These are phyloP conservation scores for Morelia viridis DNA, from an alignment of 2,797 vertebrate genomes.

Conservation along the genomic window DNA sequence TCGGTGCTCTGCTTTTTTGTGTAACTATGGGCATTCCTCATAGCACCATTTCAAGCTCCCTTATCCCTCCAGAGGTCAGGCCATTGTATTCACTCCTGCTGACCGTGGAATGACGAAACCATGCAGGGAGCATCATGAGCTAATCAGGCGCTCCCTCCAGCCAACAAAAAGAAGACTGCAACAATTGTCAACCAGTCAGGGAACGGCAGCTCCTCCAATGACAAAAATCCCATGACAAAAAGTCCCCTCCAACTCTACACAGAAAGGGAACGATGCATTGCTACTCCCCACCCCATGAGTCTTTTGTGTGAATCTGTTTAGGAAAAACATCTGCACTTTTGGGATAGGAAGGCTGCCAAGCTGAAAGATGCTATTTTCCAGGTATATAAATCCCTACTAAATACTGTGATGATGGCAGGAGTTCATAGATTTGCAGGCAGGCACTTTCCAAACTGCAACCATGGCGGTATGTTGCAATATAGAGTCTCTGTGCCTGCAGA, in stretches of 20 bases:
- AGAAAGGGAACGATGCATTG: background rate
- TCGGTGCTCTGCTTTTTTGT: background rate
- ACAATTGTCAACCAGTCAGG: background rate
- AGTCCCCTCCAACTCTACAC: background rate
- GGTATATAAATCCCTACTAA: background rate
- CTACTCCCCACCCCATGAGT: background rate
- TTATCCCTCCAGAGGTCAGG: no score
- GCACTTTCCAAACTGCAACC: background rate
- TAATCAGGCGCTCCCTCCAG: background rate
- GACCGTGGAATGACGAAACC: background rate
- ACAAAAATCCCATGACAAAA: background rate
- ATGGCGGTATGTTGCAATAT: background rate
- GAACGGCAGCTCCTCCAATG: background rate
- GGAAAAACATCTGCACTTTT: background rate
- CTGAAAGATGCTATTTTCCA: no score
- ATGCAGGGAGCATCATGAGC: background rate
- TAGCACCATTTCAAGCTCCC: no score
- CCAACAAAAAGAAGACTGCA: background rate
- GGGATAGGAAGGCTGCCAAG: background rate
- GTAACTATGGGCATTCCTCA: background rate
- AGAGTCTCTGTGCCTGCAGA: background rate
- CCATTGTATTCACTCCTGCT: background rate
- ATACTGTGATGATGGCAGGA: background rate
- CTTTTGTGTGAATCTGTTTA: background rate
- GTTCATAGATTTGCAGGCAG: background rate